Percentiles rank a stretch among this genome's conserved stretches.
These are phyloP conservation scores for Poecilia latipinna DNA, from an alignment of 2,113 vertebrate species.

Conservation along the genomic window DNA sequence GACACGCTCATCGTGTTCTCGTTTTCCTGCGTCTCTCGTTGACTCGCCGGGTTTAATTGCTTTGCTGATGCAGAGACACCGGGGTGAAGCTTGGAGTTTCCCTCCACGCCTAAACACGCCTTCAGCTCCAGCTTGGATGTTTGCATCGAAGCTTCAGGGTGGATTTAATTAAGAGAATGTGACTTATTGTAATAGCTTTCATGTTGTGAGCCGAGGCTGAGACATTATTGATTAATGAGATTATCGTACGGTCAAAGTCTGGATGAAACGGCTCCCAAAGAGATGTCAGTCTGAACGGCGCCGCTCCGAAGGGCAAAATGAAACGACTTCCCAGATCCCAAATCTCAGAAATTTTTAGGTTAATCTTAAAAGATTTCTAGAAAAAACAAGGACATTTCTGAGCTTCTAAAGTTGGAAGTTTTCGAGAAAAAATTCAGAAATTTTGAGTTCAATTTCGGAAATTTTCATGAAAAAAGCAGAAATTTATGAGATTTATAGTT, in stretches of 20 bases:
- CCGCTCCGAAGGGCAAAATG: too few species aligned
- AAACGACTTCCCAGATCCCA: not conserved
- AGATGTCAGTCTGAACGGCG: not conserved
- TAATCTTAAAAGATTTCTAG: too few species aligned
- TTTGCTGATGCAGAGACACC: conserved; percentile 55
- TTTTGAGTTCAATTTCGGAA: too few species aligned
- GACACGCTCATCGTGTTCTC: conserved; percentile 48
- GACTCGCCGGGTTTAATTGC: conserved; percentile 61
- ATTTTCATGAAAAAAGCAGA: too few species aligned
- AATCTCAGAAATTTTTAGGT: too few species aligned
- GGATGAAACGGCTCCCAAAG: conserved; percentile 12
- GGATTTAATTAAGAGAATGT: conserved; percentile 69
- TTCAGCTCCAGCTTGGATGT: conserved; percentile 13
- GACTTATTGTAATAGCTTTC: conserved; percentile 53
- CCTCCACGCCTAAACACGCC: conserved; percentile 21
- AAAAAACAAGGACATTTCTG: too few species aligned
- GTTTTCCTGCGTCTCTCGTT: conserved; percentile 25
- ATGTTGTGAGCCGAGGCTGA: conserved; percentile 46
- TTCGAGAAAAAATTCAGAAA: too few species aligned
- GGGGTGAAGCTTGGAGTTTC: conserved; percentile 40
- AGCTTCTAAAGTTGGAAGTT: too few species aligned
- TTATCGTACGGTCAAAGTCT: conserved; percentile 47
- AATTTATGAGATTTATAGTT: too few species aligned
- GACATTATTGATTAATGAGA: conserved; percentile 60
- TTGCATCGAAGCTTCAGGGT: conserved; percentile 44